Base-by-base conservation (phyloP, 2,797 vertebrate species). In the Eptatretus atami region DNA sequence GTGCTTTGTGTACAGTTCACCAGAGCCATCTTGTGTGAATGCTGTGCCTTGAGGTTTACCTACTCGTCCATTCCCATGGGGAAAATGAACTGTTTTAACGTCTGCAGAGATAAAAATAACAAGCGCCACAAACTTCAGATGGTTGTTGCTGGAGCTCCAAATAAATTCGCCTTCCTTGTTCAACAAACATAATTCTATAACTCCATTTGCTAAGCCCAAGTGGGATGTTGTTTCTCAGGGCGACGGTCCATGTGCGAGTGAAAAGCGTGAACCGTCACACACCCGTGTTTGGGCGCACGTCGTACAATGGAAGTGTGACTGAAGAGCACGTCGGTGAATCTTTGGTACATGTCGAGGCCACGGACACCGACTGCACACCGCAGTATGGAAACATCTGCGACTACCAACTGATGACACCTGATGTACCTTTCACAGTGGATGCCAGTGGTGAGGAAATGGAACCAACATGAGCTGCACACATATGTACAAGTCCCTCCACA, bases 361-460 rank as follows among this genome's bases (percentile, higher is more conserved):
- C 88, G 70, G 92, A 98, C 8, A 87, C 88, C 0, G 92, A 98
- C 74, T 98, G 92, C 68, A 96, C 92, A 0, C 92, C 90, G 15
- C 92, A 96, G 77, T 98, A 88, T 75, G 95, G 90, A 77, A 88
- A 95, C 74, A 92, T 98, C 67, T 98, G 92, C 80, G 92, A 71
- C 76, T 98, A 98, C 0, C 86, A 96, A 70, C 87, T 98, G 0
- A 76, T 95, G 65, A 98, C 87, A 2, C 86, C 88, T 0, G 84
- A 92, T 0, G 82, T 93, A 64, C 92, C 92, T 11, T 98, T 98
- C 67, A 73, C 81, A 1, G 64, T 96, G 1, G 83, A 96, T 78
- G 94, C 94, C 69, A 90, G 96, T 0, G 92, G 92, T 96, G 70
- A 79, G 81, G 1, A 3, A 61, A 67, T 64, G 67, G 0, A 54